A percentile compares a stretch with the other conserved stretches of the same genome.
Evolutionary conservation across 2,888 invertebrate genomes (phyloP).

Genomic region (Hybos culiciformis): DNA sequence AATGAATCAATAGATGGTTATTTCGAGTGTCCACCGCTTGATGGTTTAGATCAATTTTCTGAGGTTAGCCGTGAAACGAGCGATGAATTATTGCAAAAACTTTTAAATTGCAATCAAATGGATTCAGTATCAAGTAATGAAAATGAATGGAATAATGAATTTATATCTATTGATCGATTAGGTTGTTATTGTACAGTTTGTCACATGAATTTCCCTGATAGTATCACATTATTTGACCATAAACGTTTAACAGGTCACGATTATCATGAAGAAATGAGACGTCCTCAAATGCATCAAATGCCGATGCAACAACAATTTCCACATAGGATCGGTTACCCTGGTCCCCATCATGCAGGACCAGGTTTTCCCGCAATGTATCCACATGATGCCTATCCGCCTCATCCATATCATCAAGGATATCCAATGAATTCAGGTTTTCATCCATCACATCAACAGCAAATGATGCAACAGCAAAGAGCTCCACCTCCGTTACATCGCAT

Average conservation of each 20-base stretch:
- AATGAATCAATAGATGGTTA: constrained; percentile 15
- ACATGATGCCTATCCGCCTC: background rate
- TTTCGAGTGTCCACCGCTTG: constrained; percentile 20
- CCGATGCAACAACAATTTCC: constrained; percentile 3
- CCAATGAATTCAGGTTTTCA: constrained; percentile 12
- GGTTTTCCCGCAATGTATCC: background rate
- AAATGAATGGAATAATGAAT: constrained; percentile 38
- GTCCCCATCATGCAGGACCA: background rate
- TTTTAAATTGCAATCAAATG: constrained; percentile 14
- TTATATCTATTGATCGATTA: constrained; percentile 46
- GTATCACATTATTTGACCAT: constrained; percentile 22
- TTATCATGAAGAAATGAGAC: background rate
- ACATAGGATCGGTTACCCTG: background rate
- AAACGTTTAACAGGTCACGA: constrained; percentile 20
- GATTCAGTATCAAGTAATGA: constrained; percentile 30
- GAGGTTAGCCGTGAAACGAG: constrained; percentile 16
- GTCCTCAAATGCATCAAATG: constrained; percentile 13
- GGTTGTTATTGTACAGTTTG: constrained; percentile 29
- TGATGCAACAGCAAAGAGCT: constrained; percentile 12
- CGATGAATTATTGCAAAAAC: constrained; percentile 17
- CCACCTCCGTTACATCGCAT: constrained; percentile 16
- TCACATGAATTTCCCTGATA: constrained; percentile 29
- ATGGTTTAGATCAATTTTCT: constrained; percentile 18
- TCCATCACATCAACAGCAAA: constrained; percentile 3
- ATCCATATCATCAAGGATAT: constrained; percentile 12